A percentile compares a stretch with the other conserved stretches of the same genome.
Evolutionary conservation across 2,113 vertebrate genomes (phyloP).

Genomic region (Gymnorhina tibicen): DNA sequence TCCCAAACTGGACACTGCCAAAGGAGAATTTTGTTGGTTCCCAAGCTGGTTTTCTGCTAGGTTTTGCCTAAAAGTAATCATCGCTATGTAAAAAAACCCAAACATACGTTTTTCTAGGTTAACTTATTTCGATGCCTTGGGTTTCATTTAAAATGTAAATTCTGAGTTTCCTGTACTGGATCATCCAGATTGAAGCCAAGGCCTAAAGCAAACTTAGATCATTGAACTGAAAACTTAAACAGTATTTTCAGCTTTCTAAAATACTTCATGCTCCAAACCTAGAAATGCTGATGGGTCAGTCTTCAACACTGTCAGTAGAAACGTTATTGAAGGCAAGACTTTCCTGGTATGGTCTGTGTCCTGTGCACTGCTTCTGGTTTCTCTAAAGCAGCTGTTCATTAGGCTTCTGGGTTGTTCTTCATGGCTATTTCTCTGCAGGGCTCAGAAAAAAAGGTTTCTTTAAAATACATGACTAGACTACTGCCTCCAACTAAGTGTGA

Average conservation of each 20-base stretch:
- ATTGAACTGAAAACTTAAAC: neutral
- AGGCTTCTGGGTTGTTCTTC: neutral
- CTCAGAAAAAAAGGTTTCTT: neutral
- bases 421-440: neutral
- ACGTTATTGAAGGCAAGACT: neutral
- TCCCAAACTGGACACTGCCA: slow-evolving; percentile 2
- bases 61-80: slow-evolving; percentile 1
- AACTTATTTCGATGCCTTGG: neutral
- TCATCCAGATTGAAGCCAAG: neutral
- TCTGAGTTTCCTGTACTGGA: neutral
- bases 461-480: neutral
- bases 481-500: neutral
- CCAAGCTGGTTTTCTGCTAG: neutral
- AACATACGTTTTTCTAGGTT: neutral
- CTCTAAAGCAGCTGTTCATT: neutral
- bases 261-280: neutral
- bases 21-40: neutral
- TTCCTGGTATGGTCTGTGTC: neutral
- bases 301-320: neutral
- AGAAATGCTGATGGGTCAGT: neutral
- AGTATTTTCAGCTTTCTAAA: neutral
- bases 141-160: neutral
- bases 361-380: neutral
- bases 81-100: neutral
- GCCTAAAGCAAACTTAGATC: neutral